Base-by-base conservation (phyloP, 2,888 invertebrate species). In the Papilio protenor region DNA sequence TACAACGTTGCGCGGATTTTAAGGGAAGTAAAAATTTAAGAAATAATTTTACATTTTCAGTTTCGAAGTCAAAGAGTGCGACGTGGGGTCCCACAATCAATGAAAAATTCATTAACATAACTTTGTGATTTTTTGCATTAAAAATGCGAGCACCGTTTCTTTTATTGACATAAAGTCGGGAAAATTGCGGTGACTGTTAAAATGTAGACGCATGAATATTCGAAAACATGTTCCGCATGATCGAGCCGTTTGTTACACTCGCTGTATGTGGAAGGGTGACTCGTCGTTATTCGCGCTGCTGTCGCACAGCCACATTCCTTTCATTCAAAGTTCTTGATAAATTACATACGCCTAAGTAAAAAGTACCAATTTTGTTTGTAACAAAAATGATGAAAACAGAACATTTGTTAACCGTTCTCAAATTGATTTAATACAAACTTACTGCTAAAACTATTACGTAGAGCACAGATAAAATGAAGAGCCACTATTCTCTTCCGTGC, bases 1-100 rank as follows among this genome's bases (percentile, higher is more conserved):
- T 92, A 93, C 93, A 92, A 93, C 90, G 89, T 91, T 91, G 92
- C 92, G 89, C 94, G 92, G 94, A 94, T 94, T 94, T 93, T 90
- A 92, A 93, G 92, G 91, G 91, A 91, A 91, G 92, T 92, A 90
- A 93, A 93, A 92, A 91, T 91, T 91, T 84, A 90, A 90, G 89
- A 91, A 91, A 90, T 91, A 87, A 90, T 92, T 93, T 92, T 91
- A 91, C 88, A 92, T 92, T 92, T 91, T 89, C 84, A 87, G 87
- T 83, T 85, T 83, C 81, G 84, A 81, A 88, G 86, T 90, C 88
- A 88, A 88, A 76, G 89, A 86, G 85, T 86, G 89, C 88, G 90
- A 88, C 89, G 88, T 89, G 85, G 90, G 90, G 89, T 91, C 88
- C 82, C 82, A 85, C 88, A 90, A 89, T 91, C 90, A 89, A 91